Conservation (phyloP, 1,140 invertebrate species). For the Neotoxoptera formosana region DNA sequence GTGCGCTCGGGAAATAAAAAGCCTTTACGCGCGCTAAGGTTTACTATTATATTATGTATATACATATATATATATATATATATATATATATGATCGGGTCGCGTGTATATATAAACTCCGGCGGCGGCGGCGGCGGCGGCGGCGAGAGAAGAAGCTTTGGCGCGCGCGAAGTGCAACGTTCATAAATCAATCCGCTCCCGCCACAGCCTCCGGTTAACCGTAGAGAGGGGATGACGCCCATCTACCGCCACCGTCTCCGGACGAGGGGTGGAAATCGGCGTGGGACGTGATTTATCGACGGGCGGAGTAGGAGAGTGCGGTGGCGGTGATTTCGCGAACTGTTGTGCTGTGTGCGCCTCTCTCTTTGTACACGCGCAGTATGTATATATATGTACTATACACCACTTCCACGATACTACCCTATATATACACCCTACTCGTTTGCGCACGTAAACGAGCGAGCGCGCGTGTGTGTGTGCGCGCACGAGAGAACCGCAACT, state of each 20-base stretch:
- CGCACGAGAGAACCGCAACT: conserved; percentile 47
- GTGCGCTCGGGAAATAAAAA: conserved; percentile 15
- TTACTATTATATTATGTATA: background rate
- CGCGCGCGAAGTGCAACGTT: conserved; percentile 56
- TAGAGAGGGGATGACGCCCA: conserved; percentile 1
- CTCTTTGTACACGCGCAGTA: background rate
- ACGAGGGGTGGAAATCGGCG: conserved; percentile 46
- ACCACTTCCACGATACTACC: conserved; percentile 17
- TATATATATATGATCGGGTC: conserved; percentile 29
- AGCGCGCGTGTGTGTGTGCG: background rate
- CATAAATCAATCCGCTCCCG: conserved; percentile 55
- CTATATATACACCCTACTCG: conserved; percentile 26
- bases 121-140: background rate
- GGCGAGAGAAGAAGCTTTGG: conserved; percentile 49
- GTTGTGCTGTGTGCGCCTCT: background rate
- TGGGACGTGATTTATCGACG: conserved; percentile 55
- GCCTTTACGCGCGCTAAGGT: conserved; percentile 17
- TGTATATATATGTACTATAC: background rate
- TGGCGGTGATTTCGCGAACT: conserved; percentile 54
- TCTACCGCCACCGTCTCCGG: background rate
- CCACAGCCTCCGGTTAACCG: conserved; percentile 51
- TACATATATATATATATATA: conserved; percentile 30
- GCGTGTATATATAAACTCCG: background rate
- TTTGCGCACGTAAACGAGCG: background rate
- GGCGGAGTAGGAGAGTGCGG: conserved; percentile 26